phyloP scores from a whole-genome alignment of 2,113 vertebrate species.

The Daphoenositta chrysoptera region DNA sequence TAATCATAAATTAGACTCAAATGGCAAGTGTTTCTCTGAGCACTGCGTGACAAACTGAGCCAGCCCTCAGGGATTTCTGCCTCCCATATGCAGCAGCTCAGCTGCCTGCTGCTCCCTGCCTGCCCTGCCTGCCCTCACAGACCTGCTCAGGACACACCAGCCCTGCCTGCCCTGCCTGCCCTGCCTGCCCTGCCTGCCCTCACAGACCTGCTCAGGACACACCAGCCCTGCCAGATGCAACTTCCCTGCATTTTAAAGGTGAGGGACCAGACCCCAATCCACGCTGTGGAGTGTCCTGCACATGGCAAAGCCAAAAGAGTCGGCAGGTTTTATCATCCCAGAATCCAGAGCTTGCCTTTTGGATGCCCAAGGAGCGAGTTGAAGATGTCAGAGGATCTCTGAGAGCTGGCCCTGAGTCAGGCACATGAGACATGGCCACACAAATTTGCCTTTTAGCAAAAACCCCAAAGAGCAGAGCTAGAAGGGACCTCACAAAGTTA shows the following conservation, averaged over 20 bases:
- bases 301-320: neutral
- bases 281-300: neutral
- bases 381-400: neutral
- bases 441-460: neutral
- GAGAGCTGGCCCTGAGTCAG: neutral
- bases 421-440: accelerated
- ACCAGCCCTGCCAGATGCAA: neutral
- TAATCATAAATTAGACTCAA: neutral
- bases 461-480: neutral
- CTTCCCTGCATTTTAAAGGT: neutral
- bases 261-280: neutral
- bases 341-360: neutral
- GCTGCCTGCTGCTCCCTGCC: neutral
- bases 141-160: neutral
- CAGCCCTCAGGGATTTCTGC: neutral
- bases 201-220: neutral
- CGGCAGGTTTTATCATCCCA: neutral
- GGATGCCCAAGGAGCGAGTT: neutral
- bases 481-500: neutral
- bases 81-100: neutral
- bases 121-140: neutral
- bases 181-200: neutral
- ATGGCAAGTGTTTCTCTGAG: neutral
- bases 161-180: neutral
- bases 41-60: neutral